phyloP scores from a whole-genome alignment of 2,888 invertebrate genomes.

The Meandrusa payeni region DNA sequence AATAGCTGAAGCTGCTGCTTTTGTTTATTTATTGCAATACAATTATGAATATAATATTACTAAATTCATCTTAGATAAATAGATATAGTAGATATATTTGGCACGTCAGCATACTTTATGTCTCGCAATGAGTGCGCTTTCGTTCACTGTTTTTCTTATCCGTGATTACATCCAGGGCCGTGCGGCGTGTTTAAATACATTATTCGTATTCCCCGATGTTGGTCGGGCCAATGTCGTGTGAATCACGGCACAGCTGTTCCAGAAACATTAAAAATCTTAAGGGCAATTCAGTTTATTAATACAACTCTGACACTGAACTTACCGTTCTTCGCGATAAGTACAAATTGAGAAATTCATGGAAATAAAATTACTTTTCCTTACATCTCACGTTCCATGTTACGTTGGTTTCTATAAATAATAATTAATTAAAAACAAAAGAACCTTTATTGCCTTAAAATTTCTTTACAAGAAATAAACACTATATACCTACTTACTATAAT shows the following conservation, averaged over 20 bases:
- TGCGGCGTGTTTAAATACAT: slow-evolving; percentile 48
- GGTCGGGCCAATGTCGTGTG: slow-evolving; percentile 69
- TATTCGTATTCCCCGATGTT: slow-evolving; percentile 53
- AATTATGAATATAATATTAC: too few relatives aligned
- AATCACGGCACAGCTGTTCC: slow-evolving; percentile 71
- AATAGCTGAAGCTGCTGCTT: too few relatives aligned
- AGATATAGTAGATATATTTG: slow-evolving; percentile 7
- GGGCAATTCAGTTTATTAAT: slow-evolving; percentile 65
- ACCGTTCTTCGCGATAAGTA: slow-evolving; percentile 19
- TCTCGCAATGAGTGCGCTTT: slow-evolving; percentile 32
- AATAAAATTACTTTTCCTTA: slow-evolving; percentile 20
- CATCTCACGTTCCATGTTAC: slow-evolving; percentile 28
- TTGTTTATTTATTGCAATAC: too few relatives aligned
- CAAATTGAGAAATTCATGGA: slow-evolving; percentile 24
- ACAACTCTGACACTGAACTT: slow-evolving; percentile 49
- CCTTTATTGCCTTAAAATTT: too few relatives aligned
- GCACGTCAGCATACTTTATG: slow-evolving; percentile 3
- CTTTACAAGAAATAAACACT: too few relatives aligned
- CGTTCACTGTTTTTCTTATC: slow-evolving; percentile 46
- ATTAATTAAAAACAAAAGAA: too few relatives aligned
- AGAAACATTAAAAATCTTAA: slow-evolving; percentile 69
- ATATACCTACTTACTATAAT: too few relatives aligned
- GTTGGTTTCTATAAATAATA: too few relatives aligned
- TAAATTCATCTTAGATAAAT: too few relatives aligned
- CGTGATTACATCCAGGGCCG: slow-evolving; percentile 61